Evolutionary conservation across 1,140 invertebrate genomes (phyloP).

Genomic region (Aleiodes sp.): DNA sequence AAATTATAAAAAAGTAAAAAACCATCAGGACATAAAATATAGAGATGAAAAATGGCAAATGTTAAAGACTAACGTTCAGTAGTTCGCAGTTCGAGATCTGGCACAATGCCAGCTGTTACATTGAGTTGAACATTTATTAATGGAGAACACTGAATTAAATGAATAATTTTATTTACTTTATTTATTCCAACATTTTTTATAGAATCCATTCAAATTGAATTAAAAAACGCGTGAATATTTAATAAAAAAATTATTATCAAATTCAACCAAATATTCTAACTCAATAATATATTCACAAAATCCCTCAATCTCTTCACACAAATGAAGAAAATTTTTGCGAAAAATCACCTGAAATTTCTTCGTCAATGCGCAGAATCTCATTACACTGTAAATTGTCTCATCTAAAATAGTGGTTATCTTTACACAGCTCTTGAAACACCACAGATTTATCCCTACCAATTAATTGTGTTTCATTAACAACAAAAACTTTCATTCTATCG

Average conservation of each 20-base stretch:
- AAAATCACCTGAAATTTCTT: no score
- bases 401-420: not conserved
- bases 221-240: no score
- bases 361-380: not conserved
- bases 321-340: no score
- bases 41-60: constrained; percentile 7
- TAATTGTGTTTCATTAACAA: constrained; percentile 16
- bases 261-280: no score
- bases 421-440: not conserved
- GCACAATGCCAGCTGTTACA: not conserved
- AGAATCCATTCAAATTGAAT: no score
- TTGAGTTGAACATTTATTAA: constrained; percentile 3
- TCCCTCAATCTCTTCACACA: no score
- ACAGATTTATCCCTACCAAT: constrained; percentile 4
- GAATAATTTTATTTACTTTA: not conserved
- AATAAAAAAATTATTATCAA: no score
- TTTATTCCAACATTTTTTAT: no score
- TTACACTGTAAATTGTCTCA: not conserved
- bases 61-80: not conserved
- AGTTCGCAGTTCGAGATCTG: not conserved
- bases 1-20: not conserved
- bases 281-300: no score
- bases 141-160: not conserved
- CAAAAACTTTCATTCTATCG: not conserved
- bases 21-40: not conserved